These are phyloP conservation scores for Ptilorrhoa leucosticta DNA, from an alignment of 2,113 vertebrate genomes.

Conservation along the genomic window DNA sequence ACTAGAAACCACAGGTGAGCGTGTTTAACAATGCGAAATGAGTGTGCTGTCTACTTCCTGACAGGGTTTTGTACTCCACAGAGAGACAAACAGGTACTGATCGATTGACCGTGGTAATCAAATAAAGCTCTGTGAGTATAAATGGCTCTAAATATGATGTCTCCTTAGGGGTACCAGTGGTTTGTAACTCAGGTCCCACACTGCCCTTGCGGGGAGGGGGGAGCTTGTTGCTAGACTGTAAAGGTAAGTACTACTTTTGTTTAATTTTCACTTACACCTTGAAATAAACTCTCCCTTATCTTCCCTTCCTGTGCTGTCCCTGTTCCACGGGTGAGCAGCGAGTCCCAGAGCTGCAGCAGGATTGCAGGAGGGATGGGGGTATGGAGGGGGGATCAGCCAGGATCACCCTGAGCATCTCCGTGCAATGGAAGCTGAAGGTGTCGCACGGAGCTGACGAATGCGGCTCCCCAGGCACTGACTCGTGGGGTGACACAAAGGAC, in stretches of 20 bases:
- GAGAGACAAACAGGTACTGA: background rate
- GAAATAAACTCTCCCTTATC: background rate
- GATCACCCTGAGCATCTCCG: conserved; percentile 63
- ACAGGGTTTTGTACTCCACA: background rate
- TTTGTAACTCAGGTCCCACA: background rate
- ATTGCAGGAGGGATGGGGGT: conserved; percentile 54
- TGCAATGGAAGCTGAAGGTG: conserved; percentile 70
- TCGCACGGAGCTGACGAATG: conserved; percentile 56
- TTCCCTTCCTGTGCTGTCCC: background rate
- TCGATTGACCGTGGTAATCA: background rate
- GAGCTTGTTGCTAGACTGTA: background rate
- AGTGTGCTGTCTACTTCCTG: background rate
- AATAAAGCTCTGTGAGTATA: background rate
- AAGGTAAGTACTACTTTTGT: background rate
- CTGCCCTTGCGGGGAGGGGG: background rate
- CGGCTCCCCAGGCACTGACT: conserved; percentile 54
- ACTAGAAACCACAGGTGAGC: conserved; percentile 9
- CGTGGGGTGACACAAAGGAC: conserved; percentile 60
- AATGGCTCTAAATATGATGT: background rate
- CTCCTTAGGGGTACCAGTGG: background rate
- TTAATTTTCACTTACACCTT: background rate
- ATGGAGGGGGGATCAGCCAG: conserved; percentile 33
- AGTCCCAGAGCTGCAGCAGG: conserved; percentile 61
- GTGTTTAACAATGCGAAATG: background rate
- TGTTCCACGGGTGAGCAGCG: conserved; percentile 63